A percentile compares a stretch with the other conserved stretches of the same genome.
phyloP scores from a whole-genome alignment of 2,888 invertebrate species.

The Cryptus viduatorius region DNA sequence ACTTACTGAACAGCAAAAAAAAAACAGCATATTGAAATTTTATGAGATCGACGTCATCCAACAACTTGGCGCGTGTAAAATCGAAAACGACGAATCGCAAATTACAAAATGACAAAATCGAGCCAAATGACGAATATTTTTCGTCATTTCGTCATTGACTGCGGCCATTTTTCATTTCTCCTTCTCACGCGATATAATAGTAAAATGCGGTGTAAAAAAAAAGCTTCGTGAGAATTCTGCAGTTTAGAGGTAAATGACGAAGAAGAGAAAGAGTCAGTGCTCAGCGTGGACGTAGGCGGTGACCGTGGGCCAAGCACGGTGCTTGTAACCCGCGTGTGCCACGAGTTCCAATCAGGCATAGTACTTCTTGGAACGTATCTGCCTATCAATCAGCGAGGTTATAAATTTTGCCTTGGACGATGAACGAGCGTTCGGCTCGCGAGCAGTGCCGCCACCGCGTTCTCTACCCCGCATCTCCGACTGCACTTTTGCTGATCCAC shows the following conservation, averaged over 20 bases:
- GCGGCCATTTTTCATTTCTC: neutral
- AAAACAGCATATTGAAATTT: too few relatives aligned
- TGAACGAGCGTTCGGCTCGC: slow-evolving; percentile 67
- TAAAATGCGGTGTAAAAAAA: neutral
- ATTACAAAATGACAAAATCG: too few relatives aligned
- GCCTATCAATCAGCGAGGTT: slow-evolving; percentile 80
- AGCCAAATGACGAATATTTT: too few relatives aligned
- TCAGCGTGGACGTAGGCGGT: slow-evolving; percentile 34
- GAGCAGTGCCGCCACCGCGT: slow-evolving; percentile 22
- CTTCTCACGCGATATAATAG: neutral
- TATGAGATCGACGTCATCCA: too few relatives aligned
- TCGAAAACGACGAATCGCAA: too few relatives aligned
- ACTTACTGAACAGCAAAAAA: too few relatives aligned
- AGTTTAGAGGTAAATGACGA: neutral
- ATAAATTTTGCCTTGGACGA: slow-evolving; percentile 79
- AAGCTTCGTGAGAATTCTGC: neutral
- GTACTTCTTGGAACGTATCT: slow-evolving; percentile 83
- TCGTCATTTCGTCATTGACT: too few relatives aligned
- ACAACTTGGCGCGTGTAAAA: too few relatives aligned
- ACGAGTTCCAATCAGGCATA: slow-evolving; percentile 82
- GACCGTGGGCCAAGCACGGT: slow-evolving; percentile 56
- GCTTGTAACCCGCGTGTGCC: slow-evolving; percentile 55
- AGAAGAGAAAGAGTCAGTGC: slow-evolving; percentile 3
- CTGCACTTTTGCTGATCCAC: slow-evolving; percentile 47
- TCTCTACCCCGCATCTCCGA: slow-evolving; percentile 1